A percentile compares a stretch with the other conserved stretches of the same genome.
Conservation (phyloP, 2,888 invertebrate genomes). For the Idaea dimidiata region DNA sequence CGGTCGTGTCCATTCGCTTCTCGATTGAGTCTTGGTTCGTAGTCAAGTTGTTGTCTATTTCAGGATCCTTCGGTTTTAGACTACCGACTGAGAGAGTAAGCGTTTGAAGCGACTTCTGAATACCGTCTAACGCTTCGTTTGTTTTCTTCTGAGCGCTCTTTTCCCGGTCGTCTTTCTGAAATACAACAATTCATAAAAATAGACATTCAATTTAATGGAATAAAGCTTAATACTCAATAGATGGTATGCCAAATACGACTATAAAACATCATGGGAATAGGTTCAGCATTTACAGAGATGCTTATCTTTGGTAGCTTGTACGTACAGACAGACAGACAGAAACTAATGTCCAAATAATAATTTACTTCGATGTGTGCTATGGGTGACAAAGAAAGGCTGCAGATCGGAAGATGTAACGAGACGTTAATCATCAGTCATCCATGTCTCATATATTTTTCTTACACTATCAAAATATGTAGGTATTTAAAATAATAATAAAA, state of each 20-base stretch:
- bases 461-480: no score
- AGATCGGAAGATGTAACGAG: no score
- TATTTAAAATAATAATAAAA: neutral
- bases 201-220: neutral
- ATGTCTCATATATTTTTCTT: no score
- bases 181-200: slow-evolving; percentile 9
- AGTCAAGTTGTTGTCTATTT: slow-evolving; percentile 55
- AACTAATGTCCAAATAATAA: neutral
- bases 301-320: no score
- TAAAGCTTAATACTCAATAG: neutral
- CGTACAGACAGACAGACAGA: neutral
- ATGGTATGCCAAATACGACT: no score
- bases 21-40: slow-evolving; percentile 46
- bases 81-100: slow-evolving; percentile 45
- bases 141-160: slow-evolving; percentile 83
- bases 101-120: slow-evolving; percentile 57
- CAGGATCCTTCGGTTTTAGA: slow-evolving; percentile 32
- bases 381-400: no score
- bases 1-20: slow-evolving; percentile 57
- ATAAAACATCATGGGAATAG: no score
- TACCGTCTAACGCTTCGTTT: slow-evolving; percentile 75
- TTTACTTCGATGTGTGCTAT: no score
- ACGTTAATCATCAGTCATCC: no score
- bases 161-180: slow-evolving; percentile 84
- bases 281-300: no score